phyloP scores from a whole-genome alignment of 2,113 vertebrate genomes.

The Elephantulus edwardii region DNA sequence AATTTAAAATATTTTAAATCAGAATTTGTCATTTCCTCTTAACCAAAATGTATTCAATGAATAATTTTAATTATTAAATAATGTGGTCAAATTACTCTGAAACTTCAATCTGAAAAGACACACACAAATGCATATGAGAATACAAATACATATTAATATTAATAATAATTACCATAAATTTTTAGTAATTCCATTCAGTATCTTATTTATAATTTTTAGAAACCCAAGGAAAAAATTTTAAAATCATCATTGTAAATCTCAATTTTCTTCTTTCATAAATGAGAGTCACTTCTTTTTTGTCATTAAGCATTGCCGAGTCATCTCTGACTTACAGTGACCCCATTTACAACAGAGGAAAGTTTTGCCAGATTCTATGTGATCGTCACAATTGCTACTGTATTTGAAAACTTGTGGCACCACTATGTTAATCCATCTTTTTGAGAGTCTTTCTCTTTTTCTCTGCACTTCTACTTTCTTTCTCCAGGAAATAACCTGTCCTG shows the following conservation, averaged over 20 bases:
- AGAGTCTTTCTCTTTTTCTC: too few relatives aligned
- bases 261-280: not conserved
- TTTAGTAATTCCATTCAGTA: not conserved
- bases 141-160: not conserved
- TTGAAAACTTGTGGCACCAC: too few relatives aligned
- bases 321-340: too few relatives aligned
- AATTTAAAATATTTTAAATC: not conserved
- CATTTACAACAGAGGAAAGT: too few relatives aligned
- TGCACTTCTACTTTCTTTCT: too few relatives aligned
- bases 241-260: not conserved
- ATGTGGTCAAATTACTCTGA: not conserved
- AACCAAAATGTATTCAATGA: not conserved
- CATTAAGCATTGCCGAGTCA: too few relatives aligned
- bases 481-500: too few relatives aligned
- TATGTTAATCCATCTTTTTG: too few relatives aligned
- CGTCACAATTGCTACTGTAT: too few relatives aligned
- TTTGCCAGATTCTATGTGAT: too few relatives aligned
- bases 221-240: not conserved
- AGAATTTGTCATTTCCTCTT: not conserved
- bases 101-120: not conserved
- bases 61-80: not conserved
- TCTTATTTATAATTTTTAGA: conserved; percentile 15
- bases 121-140: not conserved
- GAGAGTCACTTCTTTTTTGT: not conserved
- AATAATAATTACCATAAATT: not conserved